Percentiles rank a stretch among this genome's conserved stretches.
phyloP scores from a whole-genome alignment of 2,797 vertebrate species.

The Halcyon chelicuti region DNA sequence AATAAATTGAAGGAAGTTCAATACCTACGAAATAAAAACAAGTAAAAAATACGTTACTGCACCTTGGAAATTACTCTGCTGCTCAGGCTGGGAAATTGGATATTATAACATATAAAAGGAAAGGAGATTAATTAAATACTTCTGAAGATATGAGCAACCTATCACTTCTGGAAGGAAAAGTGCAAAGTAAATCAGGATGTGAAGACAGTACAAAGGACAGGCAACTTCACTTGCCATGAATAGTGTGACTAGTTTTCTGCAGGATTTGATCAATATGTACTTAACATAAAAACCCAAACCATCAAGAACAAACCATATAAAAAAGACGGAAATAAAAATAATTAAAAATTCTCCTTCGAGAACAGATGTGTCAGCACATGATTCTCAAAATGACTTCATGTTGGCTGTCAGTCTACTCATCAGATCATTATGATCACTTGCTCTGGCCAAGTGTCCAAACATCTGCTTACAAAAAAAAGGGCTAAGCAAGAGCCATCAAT shows the following conservation, averaged over 20 bases:
- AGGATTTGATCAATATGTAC: not conserved
- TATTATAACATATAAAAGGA: not conserved
- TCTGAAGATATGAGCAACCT: not conserved
- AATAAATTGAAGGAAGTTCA: conserved; percentile 31
- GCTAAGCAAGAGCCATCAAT: not conserved
- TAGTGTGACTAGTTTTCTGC: not conserved
- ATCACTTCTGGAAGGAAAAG: not conserved
- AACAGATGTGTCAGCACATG: not conserved
- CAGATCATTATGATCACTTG: not conserved
- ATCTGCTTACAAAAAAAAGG: not conserved
- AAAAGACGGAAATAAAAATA: not conserved
- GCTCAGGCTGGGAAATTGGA: not conserved
- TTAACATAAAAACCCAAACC: not conserved
- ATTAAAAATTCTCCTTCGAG: not conserved
- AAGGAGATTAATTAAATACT: conserved; percentile 11
- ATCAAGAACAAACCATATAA: not conserved
- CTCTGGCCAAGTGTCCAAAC: not conserved
- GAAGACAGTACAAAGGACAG: not conserved
- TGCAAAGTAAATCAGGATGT: not conserved
- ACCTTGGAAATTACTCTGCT: not conserved
- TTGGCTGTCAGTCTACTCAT: not conserved
- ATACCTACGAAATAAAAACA: conserved; percentile 42
- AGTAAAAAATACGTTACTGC: not conserved
- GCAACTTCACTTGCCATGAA: not conserved
- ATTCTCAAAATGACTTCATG: not conserved